Conservation (phyloP, 2,888 invertebrate genomes). For the Parelbella ahira region DNA sequence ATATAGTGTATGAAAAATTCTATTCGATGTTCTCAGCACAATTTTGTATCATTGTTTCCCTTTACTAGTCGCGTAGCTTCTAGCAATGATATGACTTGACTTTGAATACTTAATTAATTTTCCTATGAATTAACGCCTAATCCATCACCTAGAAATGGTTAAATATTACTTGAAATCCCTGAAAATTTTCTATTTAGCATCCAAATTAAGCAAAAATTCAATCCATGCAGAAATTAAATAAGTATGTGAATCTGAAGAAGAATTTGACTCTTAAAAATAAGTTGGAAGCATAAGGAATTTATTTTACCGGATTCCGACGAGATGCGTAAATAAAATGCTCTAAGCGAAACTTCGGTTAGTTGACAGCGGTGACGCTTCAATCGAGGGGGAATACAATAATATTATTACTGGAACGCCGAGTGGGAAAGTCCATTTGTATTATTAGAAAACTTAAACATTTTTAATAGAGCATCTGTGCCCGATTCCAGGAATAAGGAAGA, state of each 20-base stretch:
- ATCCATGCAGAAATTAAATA: no score
- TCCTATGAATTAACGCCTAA: no score
- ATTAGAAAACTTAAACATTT: conserved; percentile 46
- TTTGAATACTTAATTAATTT: no score
- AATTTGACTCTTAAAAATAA: no score
- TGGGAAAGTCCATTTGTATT: conserved; percentile 52
- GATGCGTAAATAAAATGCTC: conserved; percentile 38
- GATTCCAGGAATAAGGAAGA: conserved; percentile 4
- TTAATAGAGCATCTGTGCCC: conserved; percentile 37
- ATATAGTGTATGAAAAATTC: no score
- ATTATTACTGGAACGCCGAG: conserved; percentile 45
- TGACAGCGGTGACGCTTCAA: conserved; percentile 40
- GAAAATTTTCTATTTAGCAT: no score
- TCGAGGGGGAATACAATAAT: conserved; percentile 47
- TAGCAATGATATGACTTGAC: no score
- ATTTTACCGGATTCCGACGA: conserved; percentile 33
- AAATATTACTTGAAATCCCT: no score
- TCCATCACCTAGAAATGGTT: no score
- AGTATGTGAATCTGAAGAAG: no score
- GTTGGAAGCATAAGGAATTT: conserved; percentile 27
- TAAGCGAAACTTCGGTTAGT: conserved; percentile 38
- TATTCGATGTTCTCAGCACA: conserved; percentile 3
- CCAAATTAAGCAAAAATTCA: no score
- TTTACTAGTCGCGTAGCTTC: no score
- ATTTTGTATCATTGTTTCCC: background rate